Evolutionary conservation across 1,140 invertebrate genomes (phyloP).

Genomic region (Drosophila rufa): DNA sequence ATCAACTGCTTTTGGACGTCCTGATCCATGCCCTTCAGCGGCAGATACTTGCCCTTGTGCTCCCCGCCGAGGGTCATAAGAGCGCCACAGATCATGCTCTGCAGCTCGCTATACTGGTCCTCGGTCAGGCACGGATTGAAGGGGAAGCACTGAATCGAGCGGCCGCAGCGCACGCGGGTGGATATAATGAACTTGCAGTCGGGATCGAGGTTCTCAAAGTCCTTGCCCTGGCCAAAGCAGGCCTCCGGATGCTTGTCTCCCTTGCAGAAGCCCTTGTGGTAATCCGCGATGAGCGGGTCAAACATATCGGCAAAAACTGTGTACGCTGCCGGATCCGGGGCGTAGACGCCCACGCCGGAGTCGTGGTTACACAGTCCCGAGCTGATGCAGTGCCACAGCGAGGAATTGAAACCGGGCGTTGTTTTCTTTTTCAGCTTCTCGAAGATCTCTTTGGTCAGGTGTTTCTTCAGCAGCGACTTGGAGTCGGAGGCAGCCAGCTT

Average conservation of each 20-base stretch:
- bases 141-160: constrained; percentile 95
- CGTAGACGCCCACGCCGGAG: constrained; percentile 97
- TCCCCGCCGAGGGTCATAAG: constrained; percentile 91
- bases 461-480: constrained; percentile 97
- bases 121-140: constrained; percentile 98
- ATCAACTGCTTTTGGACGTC: constrained; percentile 96
- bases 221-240: constrained; percentile 95
- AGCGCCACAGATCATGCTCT: constrained; percentile 92
- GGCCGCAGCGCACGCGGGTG: constrained; percentile 96
- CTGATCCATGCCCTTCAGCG: constrained; percentile 97
- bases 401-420: constrained; percentile 92
- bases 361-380: constrained; percentile 95
- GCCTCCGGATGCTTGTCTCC: constrained; percentile 94
- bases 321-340: constrained; percentile 97
- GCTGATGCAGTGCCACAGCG: constrained; percentile 95
- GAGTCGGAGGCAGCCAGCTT: constrained; percentile 94
- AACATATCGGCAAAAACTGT: constrained; percentile 95
- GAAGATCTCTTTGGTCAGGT: constrained; percentile 94
- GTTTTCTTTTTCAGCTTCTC: constrained; percentile 94
- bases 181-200: constrained; percentile 94
- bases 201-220: constrained; percentile 96
- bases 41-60: constrained; percentile 96
- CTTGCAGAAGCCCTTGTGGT: constrained; percentile 96
- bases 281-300: constrained; percentile 98
- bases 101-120: constrained; percentile 96